Evolutionary conservation across 2,113 vertebrate species (phyloP), one percentile per base, ranked within the genome.

Genomic region (Xyrauchen texanus): DNA sequence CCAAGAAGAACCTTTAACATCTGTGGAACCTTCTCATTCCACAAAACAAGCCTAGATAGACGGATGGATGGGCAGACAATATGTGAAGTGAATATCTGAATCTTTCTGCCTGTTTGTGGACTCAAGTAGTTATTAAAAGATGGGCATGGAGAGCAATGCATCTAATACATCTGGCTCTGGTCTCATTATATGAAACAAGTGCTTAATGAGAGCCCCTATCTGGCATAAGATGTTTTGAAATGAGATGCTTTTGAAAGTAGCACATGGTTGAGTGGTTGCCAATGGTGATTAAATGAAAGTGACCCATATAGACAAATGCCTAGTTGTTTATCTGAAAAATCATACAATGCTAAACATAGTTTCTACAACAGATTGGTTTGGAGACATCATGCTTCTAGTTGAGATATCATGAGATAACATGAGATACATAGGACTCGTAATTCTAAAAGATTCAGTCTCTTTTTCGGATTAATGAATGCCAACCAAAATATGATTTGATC

Each of bases 231-330:
- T 74, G 71, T 74, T 74, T 74, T 63, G 71, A 74, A 51, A 74
- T 34, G 71, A 74, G 71, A 65, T 73, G 51, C 52, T 65, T 57
- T 49, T 61, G 52, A 55, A 72, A 11, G 57, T 55, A 63, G 21
- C 63, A 45, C 34, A 76, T 45, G 74, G 7, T 74, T 77, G 65
- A 72, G 60, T 44, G 62, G 66, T 81, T 81, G 68, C 61, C 62
- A 82, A 70, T 85, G 85, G 81, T 84, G 82, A 88, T 76, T 77
- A 53, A 86, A 65, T 78, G 76, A 88, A 88, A 78, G 87, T 87
- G 83, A 89, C 58, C 58, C 84, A 76, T 34, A 82, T 84, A 80
- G 47, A 81, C 69, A 79, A 69, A 81, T 81, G 61, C 70, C 49
- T 15, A 68, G 55, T 53, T 7, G 13, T 86, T 81, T 81, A 51